Evolutionary conservation across 1,140 invertebrate genomes (phyloP).

Genomic region (Ceratosolen fusciceps): DNA sequence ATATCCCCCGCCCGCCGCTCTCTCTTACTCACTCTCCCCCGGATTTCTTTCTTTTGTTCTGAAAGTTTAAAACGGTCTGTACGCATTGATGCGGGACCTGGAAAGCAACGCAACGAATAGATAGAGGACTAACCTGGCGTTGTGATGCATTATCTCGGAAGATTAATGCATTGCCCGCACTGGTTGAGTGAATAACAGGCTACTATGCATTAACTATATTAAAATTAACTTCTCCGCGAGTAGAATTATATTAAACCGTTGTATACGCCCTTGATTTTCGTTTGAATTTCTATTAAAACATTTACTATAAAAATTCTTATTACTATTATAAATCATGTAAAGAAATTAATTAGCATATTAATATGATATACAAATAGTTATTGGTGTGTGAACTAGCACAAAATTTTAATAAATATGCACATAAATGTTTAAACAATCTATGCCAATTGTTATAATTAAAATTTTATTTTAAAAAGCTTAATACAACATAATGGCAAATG

Average conservation of each 20-base stretch:
- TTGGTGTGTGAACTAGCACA: no score
- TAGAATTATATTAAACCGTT: conserved; percentile 47
- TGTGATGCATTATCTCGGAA: conserved; percentile 64
- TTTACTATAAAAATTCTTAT: no score
- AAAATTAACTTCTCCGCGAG: conserved; percentile 64
- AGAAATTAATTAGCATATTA: no score
- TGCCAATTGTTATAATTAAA: no score
- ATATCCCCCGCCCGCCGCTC: no score
- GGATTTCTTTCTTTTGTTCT: background rate
- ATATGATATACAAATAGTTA: no score
- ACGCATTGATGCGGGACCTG: background rate
- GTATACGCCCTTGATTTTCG: conserved; percentile 2
- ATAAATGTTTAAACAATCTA: no score
- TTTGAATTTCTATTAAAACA: background rate
- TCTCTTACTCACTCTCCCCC: background rate
- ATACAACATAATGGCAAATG: no score
- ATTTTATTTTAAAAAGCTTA: no score
- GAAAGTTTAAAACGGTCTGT: background rate
- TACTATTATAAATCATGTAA: no score
- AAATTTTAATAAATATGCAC: no score
- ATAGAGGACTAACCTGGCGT: conserved; percentile 41
- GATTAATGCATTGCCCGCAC: conserved; percentile 65
- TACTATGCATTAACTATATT: conserved; percentile 64
- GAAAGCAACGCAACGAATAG: conserved; percentile 47
- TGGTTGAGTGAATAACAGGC: conserved; percentile 65